Percentiles rank a stretch among this genome's conserved stretches.
Conservation (phyloP, 2,113 vertebrate genomes). For the Caloenas nicobarica region DNA sequence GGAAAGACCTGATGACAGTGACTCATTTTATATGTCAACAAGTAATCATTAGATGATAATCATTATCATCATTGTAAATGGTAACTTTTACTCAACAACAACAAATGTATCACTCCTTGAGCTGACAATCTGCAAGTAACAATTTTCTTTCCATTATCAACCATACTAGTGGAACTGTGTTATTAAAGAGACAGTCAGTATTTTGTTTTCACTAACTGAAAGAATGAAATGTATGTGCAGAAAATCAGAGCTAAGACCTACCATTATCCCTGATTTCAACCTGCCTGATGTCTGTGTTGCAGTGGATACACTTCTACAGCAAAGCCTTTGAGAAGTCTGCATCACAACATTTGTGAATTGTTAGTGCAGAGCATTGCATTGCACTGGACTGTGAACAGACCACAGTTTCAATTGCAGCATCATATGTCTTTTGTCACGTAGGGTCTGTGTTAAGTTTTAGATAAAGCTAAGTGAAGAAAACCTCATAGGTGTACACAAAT, state of each 20-base stretch:
- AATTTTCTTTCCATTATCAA: background rate
- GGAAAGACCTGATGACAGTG: background rate
- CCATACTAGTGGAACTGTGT: background rate
- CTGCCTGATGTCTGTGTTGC: background rate
- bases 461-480: background rate
- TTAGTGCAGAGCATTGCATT: background rate
- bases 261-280: background rate
- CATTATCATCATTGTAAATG: background rate
- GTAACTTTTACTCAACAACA: background rate
- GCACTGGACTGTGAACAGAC: background rate
- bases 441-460: background rate
- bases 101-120: background rate
- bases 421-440: background rate
- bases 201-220: background rate
- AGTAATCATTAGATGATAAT: background rate
- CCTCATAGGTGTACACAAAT: background rate
- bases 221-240: background rate
- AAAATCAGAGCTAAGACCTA: background rate
- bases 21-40: background rate
- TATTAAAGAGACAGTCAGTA: background rate
- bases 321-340: background rate
- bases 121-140: background rate
- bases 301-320: background rate
- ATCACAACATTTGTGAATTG: background rate
- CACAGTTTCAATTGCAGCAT: background rate